Base-by-base conservation (phyloP, 53 echinoderm and acorn worm species). In the Luidia sarsii region DNA sequence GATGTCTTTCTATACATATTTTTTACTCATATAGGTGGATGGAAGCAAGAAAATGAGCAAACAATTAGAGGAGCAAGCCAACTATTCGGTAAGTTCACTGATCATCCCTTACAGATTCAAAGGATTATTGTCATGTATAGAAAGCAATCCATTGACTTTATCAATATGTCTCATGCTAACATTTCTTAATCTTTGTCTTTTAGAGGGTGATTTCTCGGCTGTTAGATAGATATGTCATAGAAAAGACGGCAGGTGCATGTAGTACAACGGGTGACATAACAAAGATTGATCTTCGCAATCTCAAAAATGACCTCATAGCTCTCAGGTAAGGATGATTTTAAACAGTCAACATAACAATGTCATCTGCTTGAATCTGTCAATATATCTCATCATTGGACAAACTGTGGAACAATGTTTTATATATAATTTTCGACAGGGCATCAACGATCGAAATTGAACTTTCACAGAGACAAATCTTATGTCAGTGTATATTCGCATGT, bases 251-350 rank as follows among this genome's bases (percentile, higher is more conserved):
- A 1, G 91, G 86, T 13, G 91, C 88, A 36, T 68, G 86, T 25
- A 91, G 82, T 27, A 75, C 87, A 11, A 86, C 82, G 39, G 95
- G 80, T 7, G 95, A 89, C 30, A 83, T 95, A 41, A 83, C 95
- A 0, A 86, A 86, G 24, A 77, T 80, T 14, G 95, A 95, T 45
- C 69, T 95, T 4, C 50, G 91, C 4, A 92, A 89, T 41, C 70
- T 95, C 20, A 88, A 92, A 46, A 95, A 90, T 48, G 95, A 95
- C 38, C 79, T 95, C 21, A 87, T 95, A 13, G 80, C 87, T 2
- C 69, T 95, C 31, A 83, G 95, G 95, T 95, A 64, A 52, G n/a
- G n/a, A n/a, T n/a, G n/a, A n/a, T n/a, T n/a, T n/a, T n/a, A n/a
- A n/a, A n/a, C n/a, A n/a, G n/a, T n/a, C n/a, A n/a, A n/a, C n/a